phyloP scores from a whole-genome alignment of 2,888 invertebrate genomes.

The Cistogaster globosa region DNA sequence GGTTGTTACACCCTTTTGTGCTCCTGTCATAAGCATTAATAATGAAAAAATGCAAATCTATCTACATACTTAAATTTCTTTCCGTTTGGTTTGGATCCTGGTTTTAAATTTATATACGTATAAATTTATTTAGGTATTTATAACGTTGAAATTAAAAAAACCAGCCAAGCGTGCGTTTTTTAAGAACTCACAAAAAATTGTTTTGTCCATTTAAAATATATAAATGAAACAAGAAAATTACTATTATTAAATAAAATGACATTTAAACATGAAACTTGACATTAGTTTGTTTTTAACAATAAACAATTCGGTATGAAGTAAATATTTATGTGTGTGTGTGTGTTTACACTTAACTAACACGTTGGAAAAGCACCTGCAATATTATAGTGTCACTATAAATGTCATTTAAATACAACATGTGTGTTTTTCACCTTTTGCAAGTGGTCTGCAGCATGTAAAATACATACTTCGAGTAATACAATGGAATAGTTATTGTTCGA shows the following conservation, averaged over 20 bases:
- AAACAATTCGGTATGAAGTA: neutral
- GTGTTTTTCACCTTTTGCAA: conserved; percentile 6
- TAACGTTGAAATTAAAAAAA: conserved; percentile 47
- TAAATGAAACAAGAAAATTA: conserved; percentile 63
- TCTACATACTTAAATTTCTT: neutral
- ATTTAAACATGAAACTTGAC: conserved; percentile 72
- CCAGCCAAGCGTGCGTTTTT: conserved; percentile 61
- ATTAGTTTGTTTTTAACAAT: conserved; percentile 47
- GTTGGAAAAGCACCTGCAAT: conserved; percentile 68
- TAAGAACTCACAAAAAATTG: conserved; percentile 12
- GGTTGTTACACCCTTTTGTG: conserved; percentile 50
- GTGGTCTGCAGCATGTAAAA: neutral
- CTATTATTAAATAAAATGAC: conserved; percentile 71
- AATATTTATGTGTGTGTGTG: too few relatives aligned
- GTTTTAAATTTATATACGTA: conserved; percentile 23
- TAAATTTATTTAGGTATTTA: neutral
- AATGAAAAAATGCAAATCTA: neutral
- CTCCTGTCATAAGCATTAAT: conserved; percentile 41
- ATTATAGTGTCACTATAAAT: conserved; percentile 70
- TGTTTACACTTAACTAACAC: neutral
- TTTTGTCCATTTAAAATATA: conserved; percentile 14
- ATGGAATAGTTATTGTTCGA: conserved; percentile 19
- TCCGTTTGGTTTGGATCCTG: conserved; percentile 36
- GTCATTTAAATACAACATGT: conserved; percentile 69
- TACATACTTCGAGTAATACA: too few relatives aligned